Base-by-base conservation (phyloP, 2,113 vertebrate species). In the Pterocles gutturalis region DNA sequence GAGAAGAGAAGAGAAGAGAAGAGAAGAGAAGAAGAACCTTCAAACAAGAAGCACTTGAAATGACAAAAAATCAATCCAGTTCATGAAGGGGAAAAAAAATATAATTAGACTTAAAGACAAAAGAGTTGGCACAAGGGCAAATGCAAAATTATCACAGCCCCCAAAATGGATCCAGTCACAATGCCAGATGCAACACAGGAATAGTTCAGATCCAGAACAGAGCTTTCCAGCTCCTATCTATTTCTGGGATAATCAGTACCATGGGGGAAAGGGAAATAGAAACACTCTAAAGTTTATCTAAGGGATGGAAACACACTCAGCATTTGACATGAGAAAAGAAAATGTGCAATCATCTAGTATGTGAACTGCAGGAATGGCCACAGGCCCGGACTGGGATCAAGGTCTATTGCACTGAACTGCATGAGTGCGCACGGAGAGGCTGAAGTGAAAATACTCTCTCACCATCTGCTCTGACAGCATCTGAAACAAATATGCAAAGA, bases 201-300 rank as follows among this genome's bases (percentile, higher is more conserved):
- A 76, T 41, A 94, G 82, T 65, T 83, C 75, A 93, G 78, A 70
- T 81, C 78, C 82, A 95, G 70, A 93, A 55, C 53, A 91, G 3
- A 69, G 24, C 33, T 85, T 94, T 85, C 61, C 92, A 90, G 38
- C 53, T 75, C 60, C 83, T 96, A 36, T 90, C 90, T 95, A 31
- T 95, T 96, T 88, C 64, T 88, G 80, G 79, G 66, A 95, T 96
- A 97, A 97, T 89, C 83, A 92, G 91, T 90, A 93, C 86, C 72
- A 87, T 62, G 67, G 83, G 57, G 67, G 14, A 96, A 90, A 86
- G 31, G 58, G 83, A 97, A 96, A 90, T 15, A 96, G 94, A 90
- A 92, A 81, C 60, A 46, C 22, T 86, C 14, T 24, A 33, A 71
- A 93, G 36, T 81, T 88, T 93, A 93, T 95, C 94, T 96, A 62